Base-by-base conservation (phyloP, 2,113 vertebrate species). In the Myrmecobius fasciatus region DNA sequence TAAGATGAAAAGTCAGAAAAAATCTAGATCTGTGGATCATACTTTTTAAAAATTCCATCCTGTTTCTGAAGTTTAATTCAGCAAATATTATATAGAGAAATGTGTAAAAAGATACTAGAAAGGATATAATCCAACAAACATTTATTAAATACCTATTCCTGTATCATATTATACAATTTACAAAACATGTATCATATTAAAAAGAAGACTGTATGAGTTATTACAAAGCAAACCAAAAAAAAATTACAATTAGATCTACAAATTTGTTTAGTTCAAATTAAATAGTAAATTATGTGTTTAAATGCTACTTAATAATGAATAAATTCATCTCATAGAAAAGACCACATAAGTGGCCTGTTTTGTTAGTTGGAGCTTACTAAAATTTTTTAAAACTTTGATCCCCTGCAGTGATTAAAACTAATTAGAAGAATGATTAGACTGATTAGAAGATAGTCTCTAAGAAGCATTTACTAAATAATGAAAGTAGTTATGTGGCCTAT, bases 401-500 rank as follows among this genome's bases (percentile, higher is more conserved):
- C 92, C 53, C 24, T 94, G 90, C 26, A 25, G 92, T 96, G 36
- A 83, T 83, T n/a, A 83, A 7, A 43, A 83, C n/a, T 83, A 20
- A 83, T 83, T 43, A 43, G 67, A 43, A 67, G 60, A 53, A 53
- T 53, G 24, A 25, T 53, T 53, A 53, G 24, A 53, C 53, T 53
- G 36, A 49, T 94, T 25, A 91, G 52, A 93, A 95, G 94, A 95
- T 60, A 60, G 4, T 93, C 43, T 94, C 3, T 94, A 56, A 3
- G 47, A 31, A 51, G 89, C 75, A 20, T 95, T 94, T 8, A 93
- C 47, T 94, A 48, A 25, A 67, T 94, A 67, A 52, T 95, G 95
- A 92, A 52, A 83, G 25, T 60, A 56, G 88, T 93, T 97, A 36
- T 1, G 51, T 52, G 96, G 96, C 91, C 54, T 97, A 52, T 94